Conservation (phyloP, 2,888 invertebrate genomes). For the Colostygia pectinataria region DNA sequence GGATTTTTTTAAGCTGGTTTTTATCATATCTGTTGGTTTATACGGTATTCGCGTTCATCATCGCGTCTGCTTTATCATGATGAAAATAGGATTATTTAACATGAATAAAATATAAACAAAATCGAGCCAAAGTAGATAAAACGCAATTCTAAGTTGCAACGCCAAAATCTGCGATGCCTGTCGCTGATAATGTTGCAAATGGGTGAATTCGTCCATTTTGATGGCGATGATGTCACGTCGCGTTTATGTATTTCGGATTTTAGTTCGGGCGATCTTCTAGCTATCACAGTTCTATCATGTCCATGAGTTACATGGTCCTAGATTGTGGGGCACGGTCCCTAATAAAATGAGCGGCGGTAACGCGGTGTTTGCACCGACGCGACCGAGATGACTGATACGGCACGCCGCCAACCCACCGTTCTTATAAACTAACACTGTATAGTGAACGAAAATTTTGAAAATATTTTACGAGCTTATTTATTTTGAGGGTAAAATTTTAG, state of each 20-base stretch:
- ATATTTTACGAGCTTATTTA: slow-evolving; percentile 31
- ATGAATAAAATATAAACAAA: no score
- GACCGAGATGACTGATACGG: slow-evolving; percentile 77
- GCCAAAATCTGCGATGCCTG: no score
- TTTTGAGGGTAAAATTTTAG: slow-evolving; percentile 4
- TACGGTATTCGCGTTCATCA: no score
- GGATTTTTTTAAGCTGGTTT: no score
- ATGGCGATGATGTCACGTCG: no score
- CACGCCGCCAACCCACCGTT: slow-evolving; percentile 59
- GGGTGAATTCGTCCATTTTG: no score
- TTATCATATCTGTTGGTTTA: no score
- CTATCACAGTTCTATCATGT: not conserved
- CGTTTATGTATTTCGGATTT: no score
- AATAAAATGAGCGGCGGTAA: slow-evolving; percentile 78
- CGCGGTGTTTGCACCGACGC: slow-evolving; percentile 73
- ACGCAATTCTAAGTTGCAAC: no score
- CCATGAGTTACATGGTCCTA: slow-evolving; percentile 19
- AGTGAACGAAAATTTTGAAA: slow-evolving; percentile 38
- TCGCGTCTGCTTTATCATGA: no score
- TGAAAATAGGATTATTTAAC: not conserved
- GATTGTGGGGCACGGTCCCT: slow-evolving; percentile 56
- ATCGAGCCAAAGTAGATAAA: no score
- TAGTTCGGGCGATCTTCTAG: not conserved
- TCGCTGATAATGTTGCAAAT: no score
- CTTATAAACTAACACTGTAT: slow-evolving; percentile 65